A percentile compares a stretch with the other conserved stretches of the same genome.
phyloP scores from a whole-genome alignment of 2,113 vertebrate genomes.

The Reinhardtius hippoglossoides region DNA sequence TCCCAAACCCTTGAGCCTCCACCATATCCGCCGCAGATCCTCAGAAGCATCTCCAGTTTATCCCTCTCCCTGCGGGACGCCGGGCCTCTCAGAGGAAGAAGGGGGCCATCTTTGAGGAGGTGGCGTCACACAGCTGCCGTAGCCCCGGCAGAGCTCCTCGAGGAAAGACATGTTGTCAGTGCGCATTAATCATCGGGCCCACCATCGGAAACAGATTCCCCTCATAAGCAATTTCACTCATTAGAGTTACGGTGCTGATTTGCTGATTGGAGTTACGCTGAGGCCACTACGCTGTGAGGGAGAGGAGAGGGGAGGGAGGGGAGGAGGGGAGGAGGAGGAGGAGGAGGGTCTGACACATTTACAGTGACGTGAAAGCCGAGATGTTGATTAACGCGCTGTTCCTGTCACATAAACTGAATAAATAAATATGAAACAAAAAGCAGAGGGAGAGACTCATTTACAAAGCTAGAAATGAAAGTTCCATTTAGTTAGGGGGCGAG shows the following conservation, averaged over 20 bases:
- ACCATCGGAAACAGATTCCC: conserved; percentile 80
- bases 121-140: conserved; percentile 76
- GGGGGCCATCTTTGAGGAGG: conserved; percentile 59
- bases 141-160: conserved; percentile 71
- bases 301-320: conserved; percentile 11
- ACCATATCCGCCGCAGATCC: conserved; percentile 7
- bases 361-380: conserved; percentile 73
- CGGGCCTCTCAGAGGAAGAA: conserved; percentile 39
- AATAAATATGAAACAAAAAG: conserved; percentile 77
- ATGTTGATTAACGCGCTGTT: conserved; percentile 78
- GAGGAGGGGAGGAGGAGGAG: not conserved
- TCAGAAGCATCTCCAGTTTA: conserved; percentile 51
- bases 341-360: conserved; percentile 63
- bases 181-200: conserved; percentile 78
- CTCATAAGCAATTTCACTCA: conserved; percentile 83
- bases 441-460: conserved; percentile 59
- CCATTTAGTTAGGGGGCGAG: conserved; percentile 62
- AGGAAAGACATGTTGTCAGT: conserved; percentile 83
- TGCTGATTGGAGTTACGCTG: conserved; percentile 73
- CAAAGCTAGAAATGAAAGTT: conserved; percentile 77
- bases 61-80: conserved; percentile 53
- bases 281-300: conserved; percentile 56
- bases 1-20: conserved; percentile 14
- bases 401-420: conserved; percentile 76
- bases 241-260: conserved; percentile 78